A percentile compares a stretch with the other conserved stretches of the same genome.
phyloP scores from a whole-genome alignment of 2,888 invertebrate genomes.

The Cephus runcator region DNA sequence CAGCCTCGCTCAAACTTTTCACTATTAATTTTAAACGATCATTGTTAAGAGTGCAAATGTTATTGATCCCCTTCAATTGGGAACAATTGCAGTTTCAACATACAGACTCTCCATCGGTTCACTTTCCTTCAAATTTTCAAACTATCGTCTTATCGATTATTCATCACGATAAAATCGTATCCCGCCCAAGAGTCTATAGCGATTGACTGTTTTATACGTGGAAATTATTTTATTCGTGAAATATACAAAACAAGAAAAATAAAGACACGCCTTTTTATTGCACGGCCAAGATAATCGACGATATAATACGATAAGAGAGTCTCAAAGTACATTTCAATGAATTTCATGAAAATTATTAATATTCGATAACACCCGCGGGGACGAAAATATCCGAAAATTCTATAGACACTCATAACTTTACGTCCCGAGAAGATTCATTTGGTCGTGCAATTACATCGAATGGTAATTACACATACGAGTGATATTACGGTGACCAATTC shows the following conservation, averaged over 20 bases:
- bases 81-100: background rate
- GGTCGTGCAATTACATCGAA: background rate
- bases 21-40: background rate
- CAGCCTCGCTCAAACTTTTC: background rate
- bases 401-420: background rate
- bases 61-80: background rate
- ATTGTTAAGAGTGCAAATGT: background rate
- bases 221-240: background rate
- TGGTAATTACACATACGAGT: background rate
- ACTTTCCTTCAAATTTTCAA: background rate
- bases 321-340: background rate
- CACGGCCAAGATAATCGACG: background rate
- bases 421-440: background rate
- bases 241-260: background rate
- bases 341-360: background rate
- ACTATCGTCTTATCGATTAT: background rate
- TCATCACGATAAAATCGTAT: background rate
- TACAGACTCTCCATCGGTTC: background rate
- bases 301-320: background rate
- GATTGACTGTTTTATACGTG: background rate
- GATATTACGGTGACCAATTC: background rate
- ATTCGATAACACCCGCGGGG: background rate
- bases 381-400: background rate
- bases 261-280: background rate
- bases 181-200: background rate